Percentiles rank a stretch among this genome's conserved stretches.
Conservation (phyloP, 2,797 vertebrate species). For the Pelodytes ibericus region DNA sequence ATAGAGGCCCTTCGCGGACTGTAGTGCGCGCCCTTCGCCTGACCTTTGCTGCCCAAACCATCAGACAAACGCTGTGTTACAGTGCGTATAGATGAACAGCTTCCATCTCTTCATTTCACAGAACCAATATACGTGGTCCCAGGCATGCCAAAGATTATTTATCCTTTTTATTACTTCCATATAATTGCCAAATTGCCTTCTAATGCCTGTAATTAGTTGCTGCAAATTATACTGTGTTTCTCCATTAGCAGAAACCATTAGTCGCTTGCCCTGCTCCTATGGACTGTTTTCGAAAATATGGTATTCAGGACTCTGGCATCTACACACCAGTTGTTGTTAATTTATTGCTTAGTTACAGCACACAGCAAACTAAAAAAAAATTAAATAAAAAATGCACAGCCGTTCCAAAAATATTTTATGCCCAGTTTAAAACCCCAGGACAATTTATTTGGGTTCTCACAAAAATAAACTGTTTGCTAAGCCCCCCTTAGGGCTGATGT, state of each 20-base stretch:
- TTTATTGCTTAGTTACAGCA: neutral
- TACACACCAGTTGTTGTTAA: neutral
- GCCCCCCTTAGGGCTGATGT: neutral
- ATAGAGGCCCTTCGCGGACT: no score
- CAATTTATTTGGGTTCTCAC: neutral
- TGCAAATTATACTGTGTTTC: constrained; percentile 10
- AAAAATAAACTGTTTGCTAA: neutral
- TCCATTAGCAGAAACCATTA: constrained; percentile 14
- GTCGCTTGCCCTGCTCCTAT: neutral
- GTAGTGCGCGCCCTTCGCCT: no score
- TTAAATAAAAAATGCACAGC: neutral
- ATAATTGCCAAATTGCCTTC: constrained; percentile 9
- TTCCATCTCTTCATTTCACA: neutral
- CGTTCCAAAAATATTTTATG: neutral
- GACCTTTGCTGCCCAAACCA: no score
- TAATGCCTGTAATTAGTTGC: constrained; percentile 16
- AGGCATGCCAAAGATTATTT: neutral
- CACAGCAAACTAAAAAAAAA: neutral
- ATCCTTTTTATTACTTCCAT: constrained; percentile 12
- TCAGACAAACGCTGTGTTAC: no score
- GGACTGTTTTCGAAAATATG: neutral
- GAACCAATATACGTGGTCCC: neutral
- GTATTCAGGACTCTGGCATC: neutral
- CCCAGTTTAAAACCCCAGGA: neutral
- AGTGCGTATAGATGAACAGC: neutral